These are phyloP conservation scores for Melanotaenia trifasciata DNA, from an alignment of 2,797 vertebrate genomes.

Conservation along the genomic window DNA sequence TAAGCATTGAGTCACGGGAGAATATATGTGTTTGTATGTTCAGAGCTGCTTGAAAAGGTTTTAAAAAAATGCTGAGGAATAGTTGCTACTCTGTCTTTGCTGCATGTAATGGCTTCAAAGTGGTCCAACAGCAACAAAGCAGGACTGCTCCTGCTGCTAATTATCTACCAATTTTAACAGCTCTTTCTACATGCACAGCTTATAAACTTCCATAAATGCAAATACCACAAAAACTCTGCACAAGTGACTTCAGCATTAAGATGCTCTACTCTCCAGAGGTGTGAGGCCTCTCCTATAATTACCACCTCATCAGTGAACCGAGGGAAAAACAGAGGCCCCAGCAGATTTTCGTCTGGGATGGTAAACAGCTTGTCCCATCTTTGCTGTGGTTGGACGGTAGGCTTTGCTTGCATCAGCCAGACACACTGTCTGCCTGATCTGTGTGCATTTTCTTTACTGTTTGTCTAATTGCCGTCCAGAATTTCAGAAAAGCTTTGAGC, in stretches of 20 bases:
- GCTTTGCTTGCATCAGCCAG: constrained; percentile 47
- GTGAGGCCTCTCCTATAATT: constrained; percentile 68
- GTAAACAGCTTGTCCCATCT: constrained; percentile 57
- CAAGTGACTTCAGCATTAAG: constrained; percentile 15
- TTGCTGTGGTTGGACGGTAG: constrained; percentile 47
- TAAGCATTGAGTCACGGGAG: constrained; percentile 15
- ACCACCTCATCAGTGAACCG: constrained; percentile 70
- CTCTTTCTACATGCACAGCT: constrained; percentile 8
- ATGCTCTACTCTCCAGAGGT: constrained; percentile 55
- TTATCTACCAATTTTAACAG: neutral
- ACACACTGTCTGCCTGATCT: constrained; percentile 39
- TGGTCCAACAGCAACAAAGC: neutral
- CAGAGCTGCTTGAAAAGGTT: constrained; percentile 1
- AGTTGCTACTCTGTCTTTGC: neutral
- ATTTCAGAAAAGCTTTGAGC: constrained; percentile 43
- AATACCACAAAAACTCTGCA: constrained; percentile 9
- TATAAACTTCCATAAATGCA: constrained; percentile 13
- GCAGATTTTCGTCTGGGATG: constrained; percentile 46
- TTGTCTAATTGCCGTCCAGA: constrained; percentile 23
- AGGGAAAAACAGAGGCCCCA: constrained; percentile 32
- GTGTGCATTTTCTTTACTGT: constrained; percentile 18
- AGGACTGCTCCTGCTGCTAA: neutral
- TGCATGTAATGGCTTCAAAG: neutral
- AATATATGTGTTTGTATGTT: constrained; percentile 13
- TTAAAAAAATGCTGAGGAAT: neutral